Conservation (phyloP, 2,888 invertebrate genomes). For the Temnothorax rugatulus region DNA sequence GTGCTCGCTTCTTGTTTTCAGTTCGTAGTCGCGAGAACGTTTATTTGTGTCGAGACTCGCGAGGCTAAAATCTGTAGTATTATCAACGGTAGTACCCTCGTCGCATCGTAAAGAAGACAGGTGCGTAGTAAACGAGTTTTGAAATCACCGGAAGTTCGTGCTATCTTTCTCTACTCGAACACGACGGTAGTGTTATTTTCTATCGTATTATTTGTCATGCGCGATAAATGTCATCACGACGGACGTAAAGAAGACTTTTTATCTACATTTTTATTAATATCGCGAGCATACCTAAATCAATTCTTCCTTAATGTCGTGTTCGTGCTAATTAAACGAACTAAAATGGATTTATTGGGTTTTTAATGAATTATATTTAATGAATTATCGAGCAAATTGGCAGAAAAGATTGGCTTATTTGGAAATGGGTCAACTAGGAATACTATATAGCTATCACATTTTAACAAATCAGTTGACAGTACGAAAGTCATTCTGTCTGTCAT, state of each 20-base stretch:
- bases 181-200: neutral
- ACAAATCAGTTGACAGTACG: neutral
- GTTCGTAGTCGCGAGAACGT: neutral
- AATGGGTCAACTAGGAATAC: neutral
- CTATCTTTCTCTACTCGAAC: neutral
- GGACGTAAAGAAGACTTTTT: neutral
- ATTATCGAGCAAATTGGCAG: neutral
- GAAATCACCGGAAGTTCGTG: slow-evolving; percentile 21
- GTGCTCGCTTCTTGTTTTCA: slow-evolving; percentile 29
- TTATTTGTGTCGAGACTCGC: slow-evolving; percentile 23
- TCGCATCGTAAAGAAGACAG: neutral
- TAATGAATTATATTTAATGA: neutral
- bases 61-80: neutral
- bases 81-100: slow-evolving; percentile 14
- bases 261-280: neutral
- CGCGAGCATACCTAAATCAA: neutral
- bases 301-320: neutral
- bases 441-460: neutral
- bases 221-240: neutral
- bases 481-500: neutral
- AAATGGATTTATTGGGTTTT: slow-evolving; percentile 10
- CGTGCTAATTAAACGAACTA: neutral
- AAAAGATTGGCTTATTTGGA: neutral
- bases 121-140: slow-evolving; percentile 30
- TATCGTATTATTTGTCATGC: neutral